Base-by-base conservation (phyloP, 2,113 vertebrate species). In the Dissostichus mawsoni region DNA sequence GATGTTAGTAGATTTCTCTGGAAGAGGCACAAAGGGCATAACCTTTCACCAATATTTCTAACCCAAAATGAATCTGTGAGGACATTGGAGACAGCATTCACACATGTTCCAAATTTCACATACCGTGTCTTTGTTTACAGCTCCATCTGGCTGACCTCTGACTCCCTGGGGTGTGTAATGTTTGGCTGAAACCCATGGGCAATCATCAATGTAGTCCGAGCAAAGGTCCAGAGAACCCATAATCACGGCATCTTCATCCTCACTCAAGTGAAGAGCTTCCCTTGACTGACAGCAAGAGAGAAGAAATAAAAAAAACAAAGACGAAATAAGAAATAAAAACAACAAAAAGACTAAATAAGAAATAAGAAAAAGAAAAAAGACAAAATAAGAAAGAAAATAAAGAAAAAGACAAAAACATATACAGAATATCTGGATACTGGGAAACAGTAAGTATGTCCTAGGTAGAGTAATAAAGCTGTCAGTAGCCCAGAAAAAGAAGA, bases 171-270 rank as follows among this genome's bases (percentile, higher is more conserved):
- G 83, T 33, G 86, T 88, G 29, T 70, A 11, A 0, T 47, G 79
- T 61, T 29, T 47, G 23, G 12, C 74, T 62, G 77, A 59, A 13
- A 56, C 55, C 85, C 90, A 92, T 11, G 13, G 93, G 79, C 76
- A 89, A 48, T 94, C 92, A 2, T 96, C 93, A 56, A 81, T 89
- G 64, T 93, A 90, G 0, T 92, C 87, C 7, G 87, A 90, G 71
- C 76, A 63, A 79, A 94, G 92, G 57, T 96, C 95, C 81, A 92
- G 48, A 13, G 94, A 95, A 67, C 92, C 93, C 79, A 94, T 75
- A 1, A 89, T 84, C 25, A 59, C 65, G 0, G 79, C 86, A 2
- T 94, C 76, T 48, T 87, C 84, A 48, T 88, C 76, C 63, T 95
- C 94, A 71, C 94, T 92, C 53, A 86, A 90, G 50, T 86, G 91